phyloP scores from a whole-genome alignment of 1,140 invertebrate genomes.

The Dolichoris vasculosae region DNA sequence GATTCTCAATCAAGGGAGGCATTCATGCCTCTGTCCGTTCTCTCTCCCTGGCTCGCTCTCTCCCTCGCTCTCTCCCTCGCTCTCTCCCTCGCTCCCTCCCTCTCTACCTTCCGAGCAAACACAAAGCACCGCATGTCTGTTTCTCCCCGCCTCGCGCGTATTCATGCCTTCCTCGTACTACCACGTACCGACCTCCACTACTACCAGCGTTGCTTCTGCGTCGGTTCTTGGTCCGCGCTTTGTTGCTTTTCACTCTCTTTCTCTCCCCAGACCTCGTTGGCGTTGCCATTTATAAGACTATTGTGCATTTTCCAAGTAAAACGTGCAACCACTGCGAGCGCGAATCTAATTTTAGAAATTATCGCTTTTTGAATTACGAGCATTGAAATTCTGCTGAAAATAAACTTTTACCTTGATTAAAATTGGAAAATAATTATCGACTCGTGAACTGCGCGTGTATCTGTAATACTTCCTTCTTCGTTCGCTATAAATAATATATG shows the following conservation, averaged over 20 bases:
- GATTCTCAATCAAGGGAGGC: conserved; percentile 47
- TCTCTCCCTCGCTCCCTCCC: neutral
- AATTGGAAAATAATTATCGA: neutral
- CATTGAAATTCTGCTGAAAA: conserved; percentile 7
- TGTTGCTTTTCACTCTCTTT: conserved; percentile 28
- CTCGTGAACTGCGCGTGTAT: neutral
- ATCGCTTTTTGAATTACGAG: conserved; percentile 30
- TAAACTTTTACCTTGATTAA: conserved; percentile 30
- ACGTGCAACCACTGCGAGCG: neutral
- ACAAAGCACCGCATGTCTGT: conserved; percentile 47
- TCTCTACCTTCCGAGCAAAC: neutral
- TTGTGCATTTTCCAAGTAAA: conserved; percentile 46
- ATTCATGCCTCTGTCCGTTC: conserved; percentile 12
- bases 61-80: neutral
- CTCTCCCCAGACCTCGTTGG: neutral
- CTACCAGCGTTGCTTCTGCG: neutral
- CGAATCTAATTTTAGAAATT: conserved; percentile 45
- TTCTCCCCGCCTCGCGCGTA: conserved; percentile 1
- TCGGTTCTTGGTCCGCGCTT: conserved; percentile 3
- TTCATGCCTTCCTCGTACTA: neutral
- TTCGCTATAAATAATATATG: no score
- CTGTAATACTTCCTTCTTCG: neutral
- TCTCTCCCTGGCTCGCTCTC: neutral
- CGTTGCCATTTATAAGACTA: conserved; percentile 42
- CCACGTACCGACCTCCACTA: neutral